phyloP scores from a whole-genome alignment of 2,888 invertebrate species.

The Hypomecis punctinalis region DNA sequence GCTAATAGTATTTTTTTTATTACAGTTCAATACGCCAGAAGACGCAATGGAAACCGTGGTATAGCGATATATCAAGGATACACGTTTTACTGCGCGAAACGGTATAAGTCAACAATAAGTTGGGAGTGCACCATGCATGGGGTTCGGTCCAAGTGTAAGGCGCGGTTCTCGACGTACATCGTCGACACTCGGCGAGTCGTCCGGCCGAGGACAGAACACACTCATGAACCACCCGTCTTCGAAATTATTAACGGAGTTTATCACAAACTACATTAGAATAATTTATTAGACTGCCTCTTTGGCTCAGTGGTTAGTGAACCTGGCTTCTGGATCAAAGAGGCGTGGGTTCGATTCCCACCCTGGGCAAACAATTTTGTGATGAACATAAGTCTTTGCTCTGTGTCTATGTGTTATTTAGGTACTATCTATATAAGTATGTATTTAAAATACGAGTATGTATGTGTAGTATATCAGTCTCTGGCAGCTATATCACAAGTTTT shows the following conservation, averaged over 20 bases:
- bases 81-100: not conserved
- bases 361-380: too few relatives aligned
- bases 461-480: too few relatives aligned
- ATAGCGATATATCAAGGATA: not conserved
- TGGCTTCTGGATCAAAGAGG: too few relatives aligned
- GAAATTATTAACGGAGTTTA: conserved; percentile 4
- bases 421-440: too few relatives aligned
- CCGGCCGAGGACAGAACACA: conserved; percentile 5
- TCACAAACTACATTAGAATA: not conserved
- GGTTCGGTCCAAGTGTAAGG: not conserved
- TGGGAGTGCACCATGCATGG: not conserved
- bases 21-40: not conserved
- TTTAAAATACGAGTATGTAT: too few relatives aligned
- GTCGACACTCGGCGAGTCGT: not conserved
- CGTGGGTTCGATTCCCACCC: too few relatives aligned
- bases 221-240: conserved; percentile 1
- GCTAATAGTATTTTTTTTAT: not conserved
- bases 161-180: not conserved
- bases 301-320: too few relatives aligned
- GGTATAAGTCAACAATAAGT: not conserved
- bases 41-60: not conserved
- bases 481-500: too few relatives aligned
- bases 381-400: too few relatives aligned
- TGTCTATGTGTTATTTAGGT: too few relatives aligned
- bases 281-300: too few relatives aligned